phyloP scores from a whole-genome alignment of 2,888 invertebrate genomes.

The Agrilus mali region DNA sequence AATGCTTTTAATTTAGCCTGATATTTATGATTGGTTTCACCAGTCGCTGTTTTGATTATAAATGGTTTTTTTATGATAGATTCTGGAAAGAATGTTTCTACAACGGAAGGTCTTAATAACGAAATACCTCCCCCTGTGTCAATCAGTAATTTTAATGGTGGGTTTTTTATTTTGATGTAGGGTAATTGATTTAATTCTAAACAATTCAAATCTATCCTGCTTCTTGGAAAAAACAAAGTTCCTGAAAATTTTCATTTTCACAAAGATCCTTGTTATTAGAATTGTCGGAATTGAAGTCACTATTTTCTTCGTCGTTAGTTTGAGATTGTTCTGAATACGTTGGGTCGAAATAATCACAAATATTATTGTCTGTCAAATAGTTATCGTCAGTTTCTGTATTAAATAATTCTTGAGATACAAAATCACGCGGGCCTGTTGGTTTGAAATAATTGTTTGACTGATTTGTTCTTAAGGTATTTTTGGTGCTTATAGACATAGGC shows the following conservation, averaged over 20 bases:
- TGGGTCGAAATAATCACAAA: too few relatives aligned
- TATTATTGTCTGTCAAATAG: too few relatives aligned
- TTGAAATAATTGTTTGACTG: too few relatives aligned
- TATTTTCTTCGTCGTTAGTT: not conserved
- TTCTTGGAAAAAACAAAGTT: not conserved
- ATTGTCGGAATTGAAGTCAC: not conserved
- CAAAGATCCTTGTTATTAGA: not conserved
- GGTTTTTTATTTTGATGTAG: constrained; percentile 3
- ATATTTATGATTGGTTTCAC: constrained; percentile 1
- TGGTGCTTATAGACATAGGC: not conserved
- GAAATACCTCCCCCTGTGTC: constrained; percentile 6
- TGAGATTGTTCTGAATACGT: too few relatives aligned
- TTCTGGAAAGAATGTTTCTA: constrained; percentile 3
- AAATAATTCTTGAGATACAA: too few relatives aligned
- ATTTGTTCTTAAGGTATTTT: not conserved
- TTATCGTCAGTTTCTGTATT: too few relatives aligned
- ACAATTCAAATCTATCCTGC: constrained; percentile 2
- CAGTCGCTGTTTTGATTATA: not conserved
- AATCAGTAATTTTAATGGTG: constrained; percentile 3
- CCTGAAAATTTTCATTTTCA: too few relatives aligned
- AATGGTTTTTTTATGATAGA: not conserved
- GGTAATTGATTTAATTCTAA: constrained; percentile 4
- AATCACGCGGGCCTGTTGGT: too few relatives aligned
- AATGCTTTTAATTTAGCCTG: constrained; percentile 7
- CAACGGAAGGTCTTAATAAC: constrained; percentile 1